phyloP scores from a whole-genome alignment of 2,888 invertebrate species.

The Tachina fera region DNA sequence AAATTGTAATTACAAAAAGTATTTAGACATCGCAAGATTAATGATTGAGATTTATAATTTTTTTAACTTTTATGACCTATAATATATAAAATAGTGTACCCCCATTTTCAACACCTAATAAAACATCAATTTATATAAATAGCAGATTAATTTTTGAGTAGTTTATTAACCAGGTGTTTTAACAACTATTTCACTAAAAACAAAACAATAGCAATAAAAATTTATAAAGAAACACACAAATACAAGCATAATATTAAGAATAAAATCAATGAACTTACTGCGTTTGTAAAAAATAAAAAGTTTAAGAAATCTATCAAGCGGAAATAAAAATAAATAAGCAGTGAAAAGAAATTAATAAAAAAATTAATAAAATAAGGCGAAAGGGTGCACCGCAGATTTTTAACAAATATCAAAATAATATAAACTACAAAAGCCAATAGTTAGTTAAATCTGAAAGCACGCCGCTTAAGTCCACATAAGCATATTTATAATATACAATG shows the following conservation, averaged over 20 bases:
- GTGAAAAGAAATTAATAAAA: conserved; percentile 29
- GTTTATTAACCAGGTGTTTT: conserved; percentile 50
- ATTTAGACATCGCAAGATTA: neutral
- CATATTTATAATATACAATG: too few species aligned
- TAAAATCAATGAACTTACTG: conserved; percentile 59
- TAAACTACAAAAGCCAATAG: too few species aligned
- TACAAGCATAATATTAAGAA: conserved; percentile 3
- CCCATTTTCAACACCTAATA: conserved; percentile 11
- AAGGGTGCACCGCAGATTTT: too few species aligned
- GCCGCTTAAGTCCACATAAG: too few species aligned
- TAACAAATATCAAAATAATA: too few species aligned
- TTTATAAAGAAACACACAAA: neutral
- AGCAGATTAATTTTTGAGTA: conserved; percentile 40
- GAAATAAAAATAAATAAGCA: conserved; percentile 22
- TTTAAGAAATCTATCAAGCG: conserved; percentile 56
- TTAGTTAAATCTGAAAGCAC: too few species aligned
- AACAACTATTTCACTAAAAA: neutral
- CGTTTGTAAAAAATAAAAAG: conserved; percentile 48
- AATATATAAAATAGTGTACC: neutral
- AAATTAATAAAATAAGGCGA: too few species aligned
- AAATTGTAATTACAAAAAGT: neutral
- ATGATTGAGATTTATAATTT: neutral
- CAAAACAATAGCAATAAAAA: conserved; percentile 6
- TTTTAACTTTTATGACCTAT: neutral
- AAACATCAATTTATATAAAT: conserved; percentile 33